A percentile compares a stretch with the other conserved stretches of the same genome.
phyloP scores from a whole-genome alignment of 1,140 invertebrate genomes.

The Ceratosolen fusciceps region DNA sequence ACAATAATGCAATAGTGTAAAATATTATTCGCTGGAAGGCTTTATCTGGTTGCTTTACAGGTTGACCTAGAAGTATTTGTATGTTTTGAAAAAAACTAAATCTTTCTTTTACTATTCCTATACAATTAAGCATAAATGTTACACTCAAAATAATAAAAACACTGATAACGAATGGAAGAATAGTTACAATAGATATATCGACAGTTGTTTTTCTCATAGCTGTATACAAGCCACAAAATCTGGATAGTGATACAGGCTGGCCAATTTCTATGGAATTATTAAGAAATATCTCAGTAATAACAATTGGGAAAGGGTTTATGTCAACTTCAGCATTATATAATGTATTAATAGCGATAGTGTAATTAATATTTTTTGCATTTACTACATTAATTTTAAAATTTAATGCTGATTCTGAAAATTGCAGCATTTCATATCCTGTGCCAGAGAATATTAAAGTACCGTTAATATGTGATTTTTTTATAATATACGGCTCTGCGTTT shows the following conservation, averaged over 20 bases:
- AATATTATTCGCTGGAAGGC: not conserved
- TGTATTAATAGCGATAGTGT: not conserved
- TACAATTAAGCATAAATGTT: not conserved
- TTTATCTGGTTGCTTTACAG: not conserved
- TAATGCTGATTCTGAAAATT: not conserved
- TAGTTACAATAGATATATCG: not conserved
- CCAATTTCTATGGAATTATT: not conserved
- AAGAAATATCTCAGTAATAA: not conserved
- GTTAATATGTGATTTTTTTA: not conserved
- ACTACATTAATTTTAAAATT: not conserved
- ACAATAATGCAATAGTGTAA: conserved; percentile 3
- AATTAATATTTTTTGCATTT: not conserved
- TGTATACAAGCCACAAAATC: not conserved
- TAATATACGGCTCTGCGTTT: not conserved
- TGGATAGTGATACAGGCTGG: not conserved
- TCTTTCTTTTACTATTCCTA: not conserved
- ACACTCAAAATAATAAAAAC: not conserved
- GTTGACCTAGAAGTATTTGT: not conserved
- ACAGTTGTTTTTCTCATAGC: not conserved
- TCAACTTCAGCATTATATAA: not conserved
- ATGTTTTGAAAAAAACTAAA: not conserved
- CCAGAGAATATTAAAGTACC: not conserved
- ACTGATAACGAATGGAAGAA: not conserved
- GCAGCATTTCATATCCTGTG: not conserved
- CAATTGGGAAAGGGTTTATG: not conserved